These are phyloP conservation scores for Charanyca ferruginea DNA, from an alignment of 2,888 invertebrate genomes.

Conservation along the genomic window DNA sequence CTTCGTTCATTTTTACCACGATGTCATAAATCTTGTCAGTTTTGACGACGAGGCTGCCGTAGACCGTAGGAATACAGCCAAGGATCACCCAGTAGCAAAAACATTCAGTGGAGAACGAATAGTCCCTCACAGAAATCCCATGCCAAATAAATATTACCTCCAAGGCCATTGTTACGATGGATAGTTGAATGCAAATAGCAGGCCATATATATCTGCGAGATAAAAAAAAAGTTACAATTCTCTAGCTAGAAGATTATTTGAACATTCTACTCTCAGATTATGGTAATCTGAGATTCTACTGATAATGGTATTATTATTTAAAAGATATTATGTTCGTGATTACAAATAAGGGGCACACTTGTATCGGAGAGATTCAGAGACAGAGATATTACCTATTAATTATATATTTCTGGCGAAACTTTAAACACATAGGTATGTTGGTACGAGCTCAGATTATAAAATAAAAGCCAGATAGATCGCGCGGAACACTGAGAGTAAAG, in stretches of 20 bases:
- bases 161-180: slow-evolving; percentile 61
- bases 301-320: background rate
- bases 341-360: too few relatives aligned
- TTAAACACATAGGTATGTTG: too few relatives aligned
- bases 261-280: too few relatives aligned
- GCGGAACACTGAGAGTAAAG: too few relatives aligned
- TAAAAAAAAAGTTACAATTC: slow-evolving; percentile 8
- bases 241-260: too few relatives aligned
- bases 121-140: slow-evolving; percentile 69
- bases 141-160: slow-evolving; percentile 70
- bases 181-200: slow-evolving; percentile 51
- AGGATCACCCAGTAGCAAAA: slow-evolving; percentile 78
- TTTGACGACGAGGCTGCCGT: slow-evolving; percentile 66
- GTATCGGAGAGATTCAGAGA: too few relatives aligned
- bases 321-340: too few relatives aligned
- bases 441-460: too few relatives aligned
- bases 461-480: too few relatives aligned
- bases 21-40: slow-evolving; percentile 66
- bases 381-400: too few relatives aligned
- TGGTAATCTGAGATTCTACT: too few relatives aligned
- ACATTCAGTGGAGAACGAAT: slow-evolving; percentile 77
- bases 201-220: slow-evolving; percentile 77
- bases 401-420: too few relatives aligned
- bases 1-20: slow-evolving; percentile 73
- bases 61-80: slow-evolving; percentile 69